Evolutionary conservation across 2,888 invertebrate species (phyloP).

Genomic region (Eupelmus urozonus): DNA sequence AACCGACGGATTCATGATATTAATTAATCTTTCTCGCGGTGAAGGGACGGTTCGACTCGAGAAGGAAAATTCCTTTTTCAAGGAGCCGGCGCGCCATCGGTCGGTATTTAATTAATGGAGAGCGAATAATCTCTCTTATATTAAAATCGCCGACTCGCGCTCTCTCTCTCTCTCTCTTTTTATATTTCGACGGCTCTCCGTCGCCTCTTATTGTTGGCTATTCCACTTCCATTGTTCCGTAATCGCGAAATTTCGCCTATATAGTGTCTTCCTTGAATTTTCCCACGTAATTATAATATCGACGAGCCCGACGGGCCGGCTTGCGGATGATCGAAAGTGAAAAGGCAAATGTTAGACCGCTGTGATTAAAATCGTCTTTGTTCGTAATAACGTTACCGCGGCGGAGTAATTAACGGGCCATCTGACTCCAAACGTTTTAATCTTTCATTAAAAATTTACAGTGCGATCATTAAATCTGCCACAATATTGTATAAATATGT

Average conservation of each 20-base stretch:
- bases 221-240: slow-evolving; percentile 60
- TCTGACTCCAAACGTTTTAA: too few species aligned
- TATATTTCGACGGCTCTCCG: too few species aligned
- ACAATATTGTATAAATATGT: too few species aligned
- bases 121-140: slow-evolving; percentile 60
- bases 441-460: too few species aligned
- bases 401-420: too few species aligned
- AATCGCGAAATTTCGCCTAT: slow-evolving; percentile 56
- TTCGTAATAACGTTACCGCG: too few species aligned
- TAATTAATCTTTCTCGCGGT: slow-evolving; percentile 30
- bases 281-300: slow-evolving; percentile 44
- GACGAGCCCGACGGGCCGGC: neutral
- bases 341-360: too few species aligned
- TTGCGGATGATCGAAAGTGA: too few species aligned
- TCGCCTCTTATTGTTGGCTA: slow-evolving; percentile 19
- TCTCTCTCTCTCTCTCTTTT: slow-evolving; percentile 22
- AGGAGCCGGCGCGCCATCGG: slow-evolving; percentile 17
- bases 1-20: slow-evolving; percentile 6
- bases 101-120: slow-evolving; percentile 63
- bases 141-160: slow-evolving; percentile 9
- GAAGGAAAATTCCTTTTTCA: slow-evolving; percentile 34
- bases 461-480: too few species aligned
- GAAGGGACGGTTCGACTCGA: neutral
- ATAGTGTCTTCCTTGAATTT: slow-evolving; percentile 25
- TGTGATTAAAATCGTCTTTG: too few species aligned